A percentile compares a stretch with the other conserved stretches of the same genome.
phyloP scores from a whole-genome alignment of 2,888 invertebrate genomes.

The Parelbella ahira region DNA sequence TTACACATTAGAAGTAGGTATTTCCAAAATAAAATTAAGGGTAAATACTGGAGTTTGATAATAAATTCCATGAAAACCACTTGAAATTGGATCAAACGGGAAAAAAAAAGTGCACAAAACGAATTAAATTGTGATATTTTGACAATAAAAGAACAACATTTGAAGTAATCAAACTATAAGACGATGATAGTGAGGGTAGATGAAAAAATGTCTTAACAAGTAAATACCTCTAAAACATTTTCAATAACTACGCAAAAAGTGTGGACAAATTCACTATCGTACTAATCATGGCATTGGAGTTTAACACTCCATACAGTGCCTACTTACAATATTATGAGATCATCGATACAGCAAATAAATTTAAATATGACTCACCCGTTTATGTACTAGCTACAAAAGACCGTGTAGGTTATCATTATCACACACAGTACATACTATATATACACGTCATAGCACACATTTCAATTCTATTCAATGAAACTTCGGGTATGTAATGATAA shows the following conservation, averaged over 20 bases:
- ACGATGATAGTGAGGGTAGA: background rate
- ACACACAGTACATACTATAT: conserved; percentile 49
- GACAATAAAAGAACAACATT: no score
- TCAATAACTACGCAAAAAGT: conserved; percentile 4
- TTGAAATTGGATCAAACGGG: no score
- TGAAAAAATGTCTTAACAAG: background rate
- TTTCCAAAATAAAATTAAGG: no score
- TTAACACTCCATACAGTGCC: conserved; percentile 31
- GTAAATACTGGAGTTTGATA: no score
- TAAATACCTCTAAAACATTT: background rate
- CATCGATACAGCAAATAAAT: conserved; percentile 80
- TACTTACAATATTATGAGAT: conserved; percentile 63
- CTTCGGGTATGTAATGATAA: conserved; percentile 7
- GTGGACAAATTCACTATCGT: conserved; percentile 28
- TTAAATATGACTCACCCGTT: conserved; percentile 79
- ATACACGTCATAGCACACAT: conserved; percentile 43
- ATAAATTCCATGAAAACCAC: no score
- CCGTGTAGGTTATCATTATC: conserved; percentile 76
- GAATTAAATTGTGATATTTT: no score
- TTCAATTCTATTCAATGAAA: conserved; percentile 39
- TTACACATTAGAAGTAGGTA: no score
- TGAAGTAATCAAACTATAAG: no score
- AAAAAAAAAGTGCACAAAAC: no score
- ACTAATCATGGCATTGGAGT: conserved; percentile 34
- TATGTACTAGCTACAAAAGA: conserved; percentile 66